These are phyloP conservation scores for Daptonema setosum DNA, from an alignment of 2,888 invertebrate species.

Conservation along the genomic window DNA sequence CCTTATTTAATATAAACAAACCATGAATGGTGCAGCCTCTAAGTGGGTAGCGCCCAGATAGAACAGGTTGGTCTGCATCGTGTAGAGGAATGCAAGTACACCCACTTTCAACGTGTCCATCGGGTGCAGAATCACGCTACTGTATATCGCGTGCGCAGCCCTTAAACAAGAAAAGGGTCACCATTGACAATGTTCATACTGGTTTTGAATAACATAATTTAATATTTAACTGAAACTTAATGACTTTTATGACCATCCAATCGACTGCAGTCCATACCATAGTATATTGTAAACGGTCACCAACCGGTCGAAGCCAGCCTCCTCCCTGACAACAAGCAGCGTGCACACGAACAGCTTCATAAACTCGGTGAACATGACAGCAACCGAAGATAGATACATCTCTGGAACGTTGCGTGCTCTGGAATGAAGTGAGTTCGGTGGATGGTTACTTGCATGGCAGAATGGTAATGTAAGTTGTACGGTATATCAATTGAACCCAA, in stretches of 20 bases:
- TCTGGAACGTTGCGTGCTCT: background rate
- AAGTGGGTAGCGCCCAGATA: constrained; percentile 89
- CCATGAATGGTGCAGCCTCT: constrained; percentile 96
- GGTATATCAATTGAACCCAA: no score
- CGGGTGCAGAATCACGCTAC: constrained; percentile 8
- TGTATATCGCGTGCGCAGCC: background rate
- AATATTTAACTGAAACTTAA: no score
- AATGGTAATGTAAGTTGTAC: no score
- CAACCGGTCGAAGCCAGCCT: background rate
- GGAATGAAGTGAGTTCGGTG: no score
- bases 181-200: no score
- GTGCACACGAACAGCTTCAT: background rate
- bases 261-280: no score
- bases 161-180: constrained; percentile 1
- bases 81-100: constrained; percentile 78
- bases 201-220: no score
- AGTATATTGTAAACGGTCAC: no score
- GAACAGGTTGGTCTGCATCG: constrained; percentile 83
- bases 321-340: background rate
- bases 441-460: no score
- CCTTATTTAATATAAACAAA: constrained; percentile 33
- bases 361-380: background rate
- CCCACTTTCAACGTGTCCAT: constrained; percentile 40
- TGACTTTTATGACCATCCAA: no score
- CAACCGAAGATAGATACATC: background rate